Evolutionary conservation across 1,140 invertebrate genomes (phyloP).

Genomic region (Drosophila ambigua): DNA sequence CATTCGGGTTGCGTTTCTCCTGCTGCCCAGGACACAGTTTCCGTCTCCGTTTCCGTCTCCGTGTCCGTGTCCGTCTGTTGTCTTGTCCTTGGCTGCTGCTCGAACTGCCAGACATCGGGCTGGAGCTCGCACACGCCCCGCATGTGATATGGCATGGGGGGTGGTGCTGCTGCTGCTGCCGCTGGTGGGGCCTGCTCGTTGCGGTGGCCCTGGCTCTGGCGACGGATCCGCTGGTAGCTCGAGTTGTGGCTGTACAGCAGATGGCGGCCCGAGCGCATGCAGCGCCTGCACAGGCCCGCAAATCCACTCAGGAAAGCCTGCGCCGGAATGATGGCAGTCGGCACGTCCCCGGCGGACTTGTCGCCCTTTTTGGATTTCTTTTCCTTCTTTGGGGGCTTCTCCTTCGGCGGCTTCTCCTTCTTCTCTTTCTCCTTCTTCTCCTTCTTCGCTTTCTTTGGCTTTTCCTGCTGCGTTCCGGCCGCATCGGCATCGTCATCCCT

Average conservation of each 20-base stretch:
- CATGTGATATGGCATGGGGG: too few relatives aligned
- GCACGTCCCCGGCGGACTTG: too few relatives aligned
- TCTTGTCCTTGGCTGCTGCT: too few relatives aligned
- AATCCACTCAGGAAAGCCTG: constrained; percentile 16
- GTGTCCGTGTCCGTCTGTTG: too few relatives aligned
- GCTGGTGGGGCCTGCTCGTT: background rate
- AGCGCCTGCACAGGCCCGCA: constrained; percentile 34
- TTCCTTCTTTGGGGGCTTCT: background rate
- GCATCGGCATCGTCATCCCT: background rate
- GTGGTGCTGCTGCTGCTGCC: too few relatives aligned
- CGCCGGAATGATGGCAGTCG: background rate
- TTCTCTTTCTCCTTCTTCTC: background rate
- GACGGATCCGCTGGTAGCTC: background rate
- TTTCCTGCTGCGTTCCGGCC: background rate
- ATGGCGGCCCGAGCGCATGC: constrained; percentile 28
- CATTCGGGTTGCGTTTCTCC: too few relatives aligned
- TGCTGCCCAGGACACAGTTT: too few relatives aligned
- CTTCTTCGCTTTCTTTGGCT: background rate
- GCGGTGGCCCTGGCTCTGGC: background rate
- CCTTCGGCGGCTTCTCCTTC: background rate
- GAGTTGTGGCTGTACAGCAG: constrained; percentile 51
- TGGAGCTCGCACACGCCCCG: too few relatives aligned
- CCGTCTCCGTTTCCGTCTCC: background rate
- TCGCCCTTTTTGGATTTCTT: background rate
- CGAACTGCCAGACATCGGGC: too few relatives aligned